Evolutionary conservation across 2,113 vertebrate genomes (phyloP).

Genomic region (Sebastes schlegelii): DNA sequence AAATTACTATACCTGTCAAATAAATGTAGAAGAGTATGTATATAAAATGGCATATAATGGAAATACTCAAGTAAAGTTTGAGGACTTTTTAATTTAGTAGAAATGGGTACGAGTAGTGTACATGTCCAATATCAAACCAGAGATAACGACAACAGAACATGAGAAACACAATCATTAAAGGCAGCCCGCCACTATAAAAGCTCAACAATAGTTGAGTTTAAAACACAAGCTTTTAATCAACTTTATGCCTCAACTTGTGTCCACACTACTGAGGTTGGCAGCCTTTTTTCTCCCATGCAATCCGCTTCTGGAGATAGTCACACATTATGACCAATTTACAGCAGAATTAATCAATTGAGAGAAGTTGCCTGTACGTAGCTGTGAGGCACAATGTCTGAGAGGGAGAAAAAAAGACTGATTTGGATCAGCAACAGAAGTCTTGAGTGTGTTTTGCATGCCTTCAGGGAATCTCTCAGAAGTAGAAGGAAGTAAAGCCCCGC

Average conservation of each 20-base stretch:
- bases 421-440: constrained; percentile 77
- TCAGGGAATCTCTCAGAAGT: constrained; percentile 79
- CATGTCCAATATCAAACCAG: background rate
- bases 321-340: constrained; percentile 75
- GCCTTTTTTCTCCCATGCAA: constrained; percentile 18
- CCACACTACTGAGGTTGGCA: constrained; percentile 25
- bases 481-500: constrained; percentile 47
- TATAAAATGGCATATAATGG: background rate
- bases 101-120: background rate
- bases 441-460: constrained; percentile 74
- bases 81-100: background rate
- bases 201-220: background rate
- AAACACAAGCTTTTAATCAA: constrained; percentile 28
- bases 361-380: constrained; percentile 61
- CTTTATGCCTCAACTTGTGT: constrained; percentile 45
- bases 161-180: background rate
- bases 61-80: background rate
- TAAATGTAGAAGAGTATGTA: background rate
- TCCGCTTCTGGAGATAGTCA: constrained; percentile 71
- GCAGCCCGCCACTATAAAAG: background rate
- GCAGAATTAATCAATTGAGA: constrained; percentile 75
- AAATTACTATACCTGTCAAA: background rate
- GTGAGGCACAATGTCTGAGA: constrained; percentile 59
- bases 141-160: background rate
- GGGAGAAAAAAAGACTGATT: constrained; percentile 62